Percentiles rank a stretch among this genome's conserved stretches.
phyloP scores from a whole-genome alignment of 2,888 invertebrate genomes.

The Ametastegia equiseti region DNA sequence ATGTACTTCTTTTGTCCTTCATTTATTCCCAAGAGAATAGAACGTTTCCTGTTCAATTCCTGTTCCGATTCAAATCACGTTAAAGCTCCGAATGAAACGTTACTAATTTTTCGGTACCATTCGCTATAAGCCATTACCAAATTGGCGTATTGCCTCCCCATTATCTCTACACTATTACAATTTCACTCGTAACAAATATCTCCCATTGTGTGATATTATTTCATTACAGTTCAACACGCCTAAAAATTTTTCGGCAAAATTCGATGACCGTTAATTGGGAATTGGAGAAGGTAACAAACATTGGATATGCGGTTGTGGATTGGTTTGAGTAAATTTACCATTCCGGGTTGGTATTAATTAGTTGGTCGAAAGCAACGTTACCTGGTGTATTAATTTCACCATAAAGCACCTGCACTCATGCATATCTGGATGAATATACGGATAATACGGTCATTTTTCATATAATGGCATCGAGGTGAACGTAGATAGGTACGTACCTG shows the following conservation, averaged over 20 bases:
- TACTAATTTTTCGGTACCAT: slow-evolving; percentile 3
- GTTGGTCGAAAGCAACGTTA: not conserved
- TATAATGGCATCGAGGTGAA: not conserved
- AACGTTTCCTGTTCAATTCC: slow-evolving; percentile 18
- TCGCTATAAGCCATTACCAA: not conserved
- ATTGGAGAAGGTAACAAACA: not conserved
- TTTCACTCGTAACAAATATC: not conserved
- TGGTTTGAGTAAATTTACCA: not conserved
- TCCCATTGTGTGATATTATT: not conserved
- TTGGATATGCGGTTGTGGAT: not conserved
- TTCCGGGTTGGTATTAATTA: not conserved
- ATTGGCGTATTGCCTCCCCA: slow-evolving; percentile 16
- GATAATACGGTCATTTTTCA: not conserved
- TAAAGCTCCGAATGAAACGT: not conserved
- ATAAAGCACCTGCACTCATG: too few species aligned
- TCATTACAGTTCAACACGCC: not conserved
- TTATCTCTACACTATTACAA: not conserved
- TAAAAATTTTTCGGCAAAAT: not conserved
- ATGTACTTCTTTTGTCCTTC: not conserved
- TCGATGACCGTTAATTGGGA: not conserved
- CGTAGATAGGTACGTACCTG: too few species aligned
- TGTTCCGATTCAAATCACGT: slow-evolving; percentile 20
- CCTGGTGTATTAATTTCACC: not conserved
- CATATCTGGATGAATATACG: not conserved
- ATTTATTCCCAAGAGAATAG: not conserved